Evolutionary conservation across 2,797 vertebrate species (phyloP).

Genomic region (Callimico goeldii): DNA sequence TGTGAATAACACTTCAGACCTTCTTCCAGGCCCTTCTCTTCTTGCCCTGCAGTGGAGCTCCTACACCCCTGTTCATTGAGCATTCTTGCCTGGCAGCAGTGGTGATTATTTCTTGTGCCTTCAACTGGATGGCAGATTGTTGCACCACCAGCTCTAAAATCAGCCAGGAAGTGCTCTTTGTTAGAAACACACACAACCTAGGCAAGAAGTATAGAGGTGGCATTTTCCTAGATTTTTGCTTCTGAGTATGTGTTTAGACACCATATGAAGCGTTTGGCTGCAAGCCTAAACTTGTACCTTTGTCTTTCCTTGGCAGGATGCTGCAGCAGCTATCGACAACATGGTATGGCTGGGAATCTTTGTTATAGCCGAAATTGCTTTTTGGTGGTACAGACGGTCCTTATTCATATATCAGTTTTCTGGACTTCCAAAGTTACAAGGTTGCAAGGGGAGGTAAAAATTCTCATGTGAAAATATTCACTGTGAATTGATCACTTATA

Average conservation of each 20-base stretch:
- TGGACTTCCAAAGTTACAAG: neutral
- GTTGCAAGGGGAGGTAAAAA: neutral
- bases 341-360: conserved; percentile 88
- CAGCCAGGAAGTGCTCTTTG: neutral
- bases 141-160: neutral
- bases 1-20: neutral
- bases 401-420: neutral
- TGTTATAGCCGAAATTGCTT: neutral
- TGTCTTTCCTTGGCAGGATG: conserved; percentile 88
- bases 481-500: neutral
- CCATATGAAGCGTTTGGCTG: neutral
- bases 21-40: neutral
- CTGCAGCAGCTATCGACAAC: conserved; percentile 98
- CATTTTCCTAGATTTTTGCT: neutral
- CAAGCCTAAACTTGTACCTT: neutral
- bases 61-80: neutral
- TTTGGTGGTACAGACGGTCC: conserved; percentile 4
- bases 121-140: neutral
- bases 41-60: neutral
- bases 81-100: neutral
- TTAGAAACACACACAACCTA: neutral
- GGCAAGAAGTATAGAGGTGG: neutral
- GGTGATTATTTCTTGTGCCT: neutral
- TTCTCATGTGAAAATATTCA: conserved; percentile 3
- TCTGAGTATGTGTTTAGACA: neutral